A percentile compares a stretch with the other conserved stretches of the same genome.
phyloP scores from a whole-genome alignment of 2,113 vertebrate species.

The Solenodon paradoxus region DNA sequence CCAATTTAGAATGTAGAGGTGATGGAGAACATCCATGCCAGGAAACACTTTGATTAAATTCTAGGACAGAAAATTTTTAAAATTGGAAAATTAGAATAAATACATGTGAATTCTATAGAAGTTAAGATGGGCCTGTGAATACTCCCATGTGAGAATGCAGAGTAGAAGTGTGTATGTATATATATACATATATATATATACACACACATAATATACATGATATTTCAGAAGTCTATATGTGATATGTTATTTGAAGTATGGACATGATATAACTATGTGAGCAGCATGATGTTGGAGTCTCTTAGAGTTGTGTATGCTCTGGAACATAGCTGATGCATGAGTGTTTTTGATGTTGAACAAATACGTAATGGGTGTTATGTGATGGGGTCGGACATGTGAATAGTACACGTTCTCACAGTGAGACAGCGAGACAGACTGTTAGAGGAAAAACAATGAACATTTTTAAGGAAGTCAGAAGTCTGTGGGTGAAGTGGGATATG shows the following conservation, averaged over 20 bases:
- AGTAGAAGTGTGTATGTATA: accelerated
- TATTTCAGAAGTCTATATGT: not conserved
- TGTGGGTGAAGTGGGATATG: not conserved
- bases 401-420: accelerated
- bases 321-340: no score
- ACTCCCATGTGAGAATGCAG: not conserved
- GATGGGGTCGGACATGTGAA: not conserved
- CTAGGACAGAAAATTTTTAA: not conserved
- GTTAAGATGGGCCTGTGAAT: not conserved
- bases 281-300: no score
- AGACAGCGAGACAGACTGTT: not conserved
- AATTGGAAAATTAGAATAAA: not conserved
- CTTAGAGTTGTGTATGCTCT: no score
- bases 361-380: no score
- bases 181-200: no score
- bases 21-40: not conserved
- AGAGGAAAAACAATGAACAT: no score
- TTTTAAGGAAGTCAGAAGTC: not conserved
- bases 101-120: not conserved
- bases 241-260: not conserved
- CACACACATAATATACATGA: no score
- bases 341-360: no score
- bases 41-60: not conserved
- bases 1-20: not conserved
- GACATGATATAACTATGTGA: no score